phyloP scores from a whole-genome alignment of 2,113 vertebrate genomes.

The Oxygymnocypris stewartii region DNA sequence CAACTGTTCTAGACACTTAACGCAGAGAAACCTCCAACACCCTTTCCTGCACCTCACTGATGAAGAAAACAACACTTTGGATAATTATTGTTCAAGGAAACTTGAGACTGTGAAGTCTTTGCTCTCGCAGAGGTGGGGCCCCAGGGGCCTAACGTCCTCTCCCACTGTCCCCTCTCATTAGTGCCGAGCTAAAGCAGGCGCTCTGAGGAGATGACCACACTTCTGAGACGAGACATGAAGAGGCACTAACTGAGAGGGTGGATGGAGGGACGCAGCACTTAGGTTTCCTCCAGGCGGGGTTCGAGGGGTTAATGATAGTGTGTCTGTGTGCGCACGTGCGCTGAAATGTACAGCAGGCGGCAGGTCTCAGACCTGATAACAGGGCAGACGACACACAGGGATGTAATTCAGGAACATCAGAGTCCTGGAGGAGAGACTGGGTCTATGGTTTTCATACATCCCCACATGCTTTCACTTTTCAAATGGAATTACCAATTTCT shows the following conservation, averaged over 20 bases:
- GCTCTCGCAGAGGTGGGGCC: slow-evolving; percentile 30
- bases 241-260: slow-evolving; percentile 11
- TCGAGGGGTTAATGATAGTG: slow-evolving; percentile 47
- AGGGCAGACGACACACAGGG: slow-evolving; percentile 43
- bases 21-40: slow-evolving; percentile 14
- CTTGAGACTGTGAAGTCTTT: slow-evolving; percentile 8
- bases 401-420: slow-evolving; percentile 54
- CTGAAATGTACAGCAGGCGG: slow-evolving; percentile 33
- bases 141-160: slow-evolving; percentile 18
- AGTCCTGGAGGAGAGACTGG: slow-evolving; percentile 33
- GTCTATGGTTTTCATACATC: slow-evolving; percentile 18
- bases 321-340: neutral
- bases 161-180: slow-evolving; percentile 51
- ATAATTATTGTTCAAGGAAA: slow-evolving; percentile 50
- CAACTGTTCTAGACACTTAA: slow-evolving; percentile 23
- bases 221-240: neutral
- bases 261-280: neutral
- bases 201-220: slow-evolving; percentile 40
- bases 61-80: slow-evolving; percentile 11
- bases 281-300: slow-evolving; percentile 14
- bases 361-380: slow-evolving; percentile 42
- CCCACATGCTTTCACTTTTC: slow-evolving; percentile 59
- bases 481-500: slow-evolving; percentile 44
- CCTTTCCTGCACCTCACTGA: slow-evolving; percentile 3
- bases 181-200: slow-evolving; percentile 34